A percentile compares a stretch with the other conserved stretches of the same genome.
Conservation (phyloP, 2,797 vertebrate genomes). For the Pelodytes ibericus region DNA sequence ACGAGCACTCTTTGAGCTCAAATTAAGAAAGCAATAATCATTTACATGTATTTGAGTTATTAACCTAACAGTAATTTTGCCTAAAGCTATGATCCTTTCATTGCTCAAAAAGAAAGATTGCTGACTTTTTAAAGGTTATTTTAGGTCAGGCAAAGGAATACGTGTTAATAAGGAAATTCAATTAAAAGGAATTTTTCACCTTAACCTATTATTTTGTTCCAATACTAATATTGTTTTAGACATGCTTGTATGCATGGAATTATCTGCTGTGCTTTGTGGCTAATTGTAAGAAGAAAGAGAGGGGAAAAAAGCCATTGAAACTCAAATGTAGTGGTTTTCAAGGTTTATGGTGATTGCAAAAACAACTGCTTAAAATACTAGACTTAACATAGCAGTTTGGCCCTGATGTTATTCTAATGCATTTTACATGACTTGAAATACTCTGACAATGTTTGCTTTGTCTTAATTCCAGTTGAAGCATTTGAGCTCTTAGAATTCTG, state of each 20-base stretch:
- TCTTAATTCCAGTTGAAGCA: slow-evolving; percentile 35
- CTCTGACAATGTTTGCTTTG: slow-evolving; percentile 44
- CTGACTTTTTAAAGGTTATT: slow-evolving; percentile 34
- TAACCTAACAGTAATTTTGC: slow-evolving; percentile 43
- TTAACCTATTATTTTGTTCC: too few relatives aligned
- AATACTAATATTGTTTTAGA: slow-evolving; percentile 51
- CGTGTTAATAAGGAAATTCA: slow-evolving; percentile 13
- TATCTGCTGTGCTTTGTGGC: slow-evolving; percentile 25
- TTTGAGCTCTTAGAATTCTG: slow-evolving; percentile 25
- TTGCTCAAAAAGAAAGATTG: slow-evolving; percentile 21
- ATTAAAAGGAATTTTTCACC: slow-evolving; percentile 33
- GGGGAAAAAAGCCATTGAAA: slow-evolving; percentile 35
- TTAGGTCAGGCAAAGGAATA: slow-evolving; percentile 36
- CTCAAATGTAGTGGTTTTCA: slow-evolving; percentile 58
- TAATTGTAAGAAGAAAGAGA: slow-evolving; percentile 57
- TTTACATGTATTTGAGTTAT: slow-evolving; percentile 35
- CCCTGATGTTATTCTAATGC: slow-evolving; percentile 33
- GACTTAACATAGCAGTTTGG: slow-evolving; percentile 22
- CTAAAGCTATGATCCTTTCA: slow-evolving; percentile 34
- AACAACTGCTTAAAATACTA: slow-evolving; percentile 52
- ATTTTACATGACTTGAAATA: slow-evolving; percentile 48
- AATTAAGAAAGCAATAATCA: slow-evolving; percentile 30
- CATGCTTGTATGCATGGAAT: slow-evolving; percentile 46
- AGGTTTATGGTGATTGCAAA: slow-evolving; percentile 63
- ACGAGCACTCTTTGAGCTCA: slow-evolving; percentile 21